Percentiles rank a stretch among this genome's conserved stretches.
These are phyloP conservation scores for Ectropis grisescens DNA, from an alignment of 1,140 invertebrate species.

Conservation along the genomic window DNA sequence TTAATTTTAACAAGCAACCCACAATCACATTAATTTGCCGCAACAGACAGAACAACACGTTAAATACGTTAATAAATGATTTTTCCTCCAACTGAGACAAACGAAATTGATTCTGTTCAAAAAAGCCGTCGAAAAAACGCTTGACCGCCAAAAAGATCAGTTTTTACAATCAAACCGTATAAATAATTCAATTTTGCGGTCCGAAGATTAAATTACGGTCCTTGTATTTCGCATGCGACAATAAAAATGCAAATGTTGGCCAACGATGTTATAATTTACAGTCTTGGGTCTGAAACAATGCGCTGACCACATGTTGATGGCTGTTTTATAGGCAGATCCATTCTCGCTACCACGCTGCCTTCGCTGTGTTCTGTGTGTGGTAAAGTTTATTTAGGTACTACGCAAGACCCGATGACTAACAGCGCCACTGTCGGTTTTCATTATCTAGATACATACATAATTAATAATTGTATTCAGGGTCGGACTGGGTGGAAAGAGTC, in stretches of 20 bases:
- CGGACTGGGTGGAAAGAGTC: no score
- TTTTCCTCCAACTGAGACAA: no score
- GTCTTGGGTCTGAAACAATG: constrained; percentile 37
- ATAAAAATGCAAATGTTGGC: constrained; percentile 62
- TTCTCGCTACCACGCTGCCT: background rate
- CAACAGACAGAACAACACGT: no score
- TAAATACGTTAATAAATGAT: no score
- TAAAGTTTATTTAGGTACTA: background rate
- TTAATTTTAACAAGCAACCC: no score
- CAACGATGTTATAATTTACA: constrained; percentile 58
- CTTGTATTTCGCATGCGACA: constrained; percentile 55
- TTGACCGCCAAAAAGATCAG: no score
- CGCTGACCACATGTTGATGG: constrained; percentile 15
- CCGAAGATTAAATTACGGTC: constrained; percentile 49
- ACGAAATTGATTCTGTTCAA: no score
- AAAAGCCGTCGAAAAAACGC: no score
- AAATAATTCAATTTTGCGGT: constrained; percentile 65
- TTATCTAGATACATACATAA: background rate
- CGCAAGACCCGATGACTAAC: background rate
- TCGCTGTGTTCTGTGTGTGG: background rate
- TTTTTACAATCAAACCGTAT: no score
- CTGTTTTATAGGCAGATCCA: no score
- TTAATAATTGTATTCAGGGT: no score
- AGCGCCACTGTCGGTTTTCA: background rate
- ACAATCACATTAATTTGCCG: no score